These are phyloP conservation scores for Dipodomys stephensi DNA, from an alignment of 2,113 vertebrate species.

Conservation along the genomic window DNA sequence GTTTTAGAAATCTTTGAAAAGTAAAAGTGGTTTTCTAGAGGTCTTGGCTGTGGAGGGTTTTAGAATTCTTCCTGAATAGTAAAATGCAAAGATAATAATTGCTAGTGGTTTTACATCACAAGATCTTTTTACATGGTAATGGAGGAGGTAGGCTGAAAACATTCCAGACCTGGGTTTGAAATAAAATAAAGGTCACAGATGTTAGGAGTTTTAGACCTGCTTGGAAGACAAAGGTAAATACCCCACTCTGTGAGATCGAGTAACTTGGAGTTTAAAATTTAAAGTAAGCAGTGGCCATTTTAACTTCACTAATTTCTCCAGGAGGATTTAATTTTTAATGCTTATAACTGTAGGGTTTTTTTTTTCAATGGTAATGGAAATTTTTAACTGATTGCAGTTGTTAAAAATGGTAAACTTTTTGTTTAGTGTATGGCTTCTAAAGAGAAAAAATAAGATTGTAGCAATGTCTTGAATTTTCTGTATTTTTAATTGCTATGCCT, in stretches of 20 bases:
- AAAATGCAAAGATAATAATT: conserved; percentile 70
- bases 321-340: conserved; percentile 72
- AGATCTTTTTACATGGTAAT: conserved; percentile 45
- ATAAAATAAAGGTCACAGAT: conserved; percentile 77
- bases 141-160: conserved; percentile 58
- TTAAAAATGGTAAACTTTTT: conserved; percentile 41
- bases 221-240: conserved; percentile 66
- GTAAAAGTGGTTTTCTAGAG: conserved; percentile 50
- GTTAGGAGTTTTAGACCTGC: conserved; percentile 70
- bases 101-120: conserved; percentile 31
- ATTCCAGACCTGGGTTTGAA: conserved; percentile 46
- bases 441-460: conserved; percentile 50
- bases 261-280: conserved; percentile 82
- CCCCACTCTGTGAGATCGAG: conserved; percentile 45
- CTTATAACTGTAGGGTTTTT: conserved; percentile 35
- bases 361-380: conserved; percentile 37
- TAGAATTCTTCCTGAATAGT: background rate
- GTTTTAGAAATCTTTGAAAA: conserved; percentile 31
- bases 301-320: conserved; percentile 77
- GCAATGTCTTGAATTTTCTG: conserved; percentile 13
- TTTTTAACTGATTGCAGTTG: background rate
- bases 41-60: conserved; percentile 18
- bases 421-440: conserved; percentile 21
- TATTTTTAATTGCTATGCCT: conserved; percentile 17
- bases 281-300: conserved; percentile 85